phyloP scores from a whole-genome alignment of 2,113 vertebrate species.

The Chionis minor region DNA sequence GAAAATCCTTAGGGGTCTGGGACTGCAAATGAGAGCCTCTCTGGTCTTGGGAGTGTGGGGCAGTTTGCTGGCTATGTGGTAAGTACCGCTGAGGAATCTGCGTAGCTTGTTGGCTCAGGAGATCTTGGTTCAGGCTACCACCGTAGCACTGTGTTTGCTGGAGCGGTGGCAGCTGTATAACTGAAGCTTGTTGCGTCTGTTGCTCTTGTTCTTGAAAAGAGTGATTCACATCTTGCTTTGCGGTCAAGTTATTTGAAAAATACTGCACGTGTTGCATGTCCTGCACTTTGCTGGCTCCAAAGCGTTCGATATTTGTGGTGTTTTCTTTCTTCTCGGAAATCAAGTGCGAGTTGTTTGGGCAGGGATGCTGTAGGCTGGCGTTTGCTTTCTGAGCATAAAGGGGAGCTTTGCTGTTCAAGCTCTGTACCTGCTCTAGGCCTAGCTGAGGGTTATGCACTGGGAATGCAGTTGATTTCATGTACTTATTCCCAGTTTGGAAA shows the following conservation, averaged over 20 bases:
- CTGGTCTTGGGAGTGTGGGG: conserved; percentile 70
- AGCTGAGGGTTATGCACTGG: conserved; percentile 66
- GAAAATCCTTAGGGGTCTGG: conserved; percentile 79
- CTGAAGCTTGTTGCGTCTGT: conserved; percentile 48
- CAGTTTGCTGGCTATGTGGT: conserved; percentile 70
- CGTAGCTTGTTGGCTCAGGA: conserved; percentile 10
- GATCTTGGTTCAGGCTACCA: conserved; percentile 49
- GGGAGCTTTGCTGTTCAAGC: conserved; percentile 57
- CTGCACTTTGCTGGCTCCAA: conserved; percentile 57
- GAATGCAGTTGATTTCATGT: conserved; percentile 72
- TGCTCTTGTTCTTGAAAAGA: conserved; percentile 74
- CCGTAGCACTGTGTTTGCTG: conserved; percentile 69
- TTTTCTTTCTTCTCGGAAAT: conserved; percentile 69
- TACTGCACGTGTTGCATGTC: conserved; percentile 74
- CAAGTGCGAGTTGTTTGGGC: conserved; percentile 63
- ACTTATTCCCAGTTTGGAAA: conserved; percentile 68
- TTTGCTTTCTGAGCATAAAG: conserved; percentile 61
- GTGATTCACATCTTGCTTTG: conserved; percentile 76
- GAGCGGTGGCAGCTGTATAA: conserved; percentile 26
- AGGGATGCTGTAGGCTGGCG: conserved; percentile 53
- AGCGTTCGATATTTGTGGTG: not conserved
- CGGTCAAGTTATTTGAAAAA: conserved; percentile 74
- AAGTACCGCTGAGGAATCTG: conserved; percentile 70
- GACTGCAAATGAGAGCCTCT: conserved; percentile 53
- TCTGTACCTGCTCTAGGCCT: conserved; percentile 71